Evolutionary conservation across 2,113 vertebrate genomes (phyloP).

Genomic region (Oenanthe melanoleuca): DNA sequence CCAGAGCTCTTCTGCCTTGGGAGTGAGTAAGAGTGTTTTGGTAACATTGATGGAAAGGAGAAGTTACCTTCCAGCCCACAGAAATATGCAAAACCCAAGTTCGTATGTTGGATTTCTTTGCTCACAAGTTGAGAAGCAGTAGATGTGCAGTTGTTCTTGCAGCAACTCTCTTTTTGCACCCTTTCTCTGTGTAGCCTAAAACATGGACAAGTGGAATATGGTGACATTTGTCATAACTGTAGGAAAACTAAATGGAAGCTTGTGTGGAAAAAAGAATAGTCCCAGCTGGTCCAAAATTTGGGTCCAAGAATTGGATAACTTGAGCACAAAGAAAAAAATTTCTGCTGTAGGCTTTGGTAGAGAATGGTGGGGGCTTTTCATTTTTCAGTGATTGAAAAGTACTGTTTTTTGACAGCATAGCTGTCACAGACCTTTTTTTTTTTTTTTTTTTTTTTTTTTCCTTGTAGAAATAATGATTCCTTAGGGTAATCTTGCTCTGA

Average conservation of each 20-base stretch:
- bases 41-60: not conserved
- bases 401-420: not conserved
- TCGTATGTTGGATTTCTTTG: not conserved
- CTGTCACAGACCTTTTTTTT: not conserved
- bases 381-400: not conserved
- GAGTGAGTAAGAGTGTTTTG: not conserved
- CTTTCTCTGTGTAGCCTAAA: not conserved
- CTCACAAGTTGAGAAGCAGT: not conserved
- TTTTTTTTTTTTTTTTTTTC: not conserved
- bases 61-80: not conserved
- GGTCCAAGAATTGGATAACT: fast-evolving
- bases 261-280: not conserved
- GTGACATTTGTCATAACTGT: not conserved
- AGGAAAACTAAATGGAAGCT: not conserved
- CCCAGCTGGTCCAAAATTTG: not conserved
- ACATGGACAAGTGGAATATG: not conserved
- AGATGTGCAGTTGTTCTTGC: not conserved
- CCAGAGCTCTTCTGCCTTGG: not conserved
- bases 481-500: not conserved
- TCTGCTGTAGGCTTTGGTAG: not conserved
- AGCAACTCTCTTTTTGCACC: not conserved
- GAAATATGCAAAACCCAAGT: not conserved
- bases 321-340: not conserved
- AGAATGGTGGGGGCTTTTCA: not conserved
- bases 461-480: not conserved